Evolutionary conservation across 2,797 vertebrate species (phyloP), one percentile per base, ranked within the genome.

Genomic region (Centropyge bicolor): DNA sequence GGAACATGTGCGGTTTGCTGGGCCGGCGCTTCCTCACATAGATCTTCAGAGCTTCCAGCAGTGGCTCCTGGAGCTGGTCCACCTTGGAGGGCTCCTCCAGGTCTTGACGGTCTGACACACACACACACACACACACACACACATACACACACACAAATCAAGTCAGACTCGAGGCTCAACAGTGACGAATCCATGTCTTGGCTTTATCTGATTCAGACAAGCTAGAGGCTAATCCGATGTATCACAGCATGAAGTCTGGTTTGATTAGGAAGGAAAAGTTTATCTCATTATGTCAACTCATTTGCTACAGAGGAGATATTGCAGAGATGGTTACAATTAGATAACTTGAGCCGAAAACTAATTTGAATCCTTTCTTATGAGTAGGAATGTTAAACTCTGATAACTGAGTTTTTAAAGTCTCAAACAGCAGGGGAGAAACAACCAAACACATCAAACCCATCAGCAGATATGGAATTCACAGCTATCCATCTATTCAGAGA

Each of bases 1-100:
- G 98, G 93, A 99, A 99, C 97, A 99, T 99, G 80, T 99, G 98
- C 19, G 98, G 98, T 93, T 98, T 98, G 91, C 96, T 98, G 84
- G 98, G 98, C 85, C 98, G 93, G 78, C 98, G 96, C 89, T 97
- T 98, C 88, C 98, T 95, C 91, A 99, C 97, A 2, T 99, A 99
- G 93, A 99, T 98, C 93, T 99, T 99, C 77, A 99, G 94, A 13
- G 97, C 98, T 89, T 99, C 98, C 89, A 99, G 95, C 78, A 99
- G 90, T 0, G 98, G 98, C 78, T 99, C 98, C 92, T 99, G 98
- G 65, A 99, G 95, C 94, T 98, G 95, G 89, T 99, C 98, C 91
- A 99, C 97, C 92, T 98, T 99, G 31, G 96, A 96, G 41, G 98
- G 98, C 88, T 99, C 97, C 89, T 99, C 97, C 65, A 99, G 96